Percentiles rank a stretch among this genome's conserved stretches.
Evolutionary conservation across 2,113 vertebrate species (phyloP).

Genomic region (Acinonyx jubatus): DNA sequence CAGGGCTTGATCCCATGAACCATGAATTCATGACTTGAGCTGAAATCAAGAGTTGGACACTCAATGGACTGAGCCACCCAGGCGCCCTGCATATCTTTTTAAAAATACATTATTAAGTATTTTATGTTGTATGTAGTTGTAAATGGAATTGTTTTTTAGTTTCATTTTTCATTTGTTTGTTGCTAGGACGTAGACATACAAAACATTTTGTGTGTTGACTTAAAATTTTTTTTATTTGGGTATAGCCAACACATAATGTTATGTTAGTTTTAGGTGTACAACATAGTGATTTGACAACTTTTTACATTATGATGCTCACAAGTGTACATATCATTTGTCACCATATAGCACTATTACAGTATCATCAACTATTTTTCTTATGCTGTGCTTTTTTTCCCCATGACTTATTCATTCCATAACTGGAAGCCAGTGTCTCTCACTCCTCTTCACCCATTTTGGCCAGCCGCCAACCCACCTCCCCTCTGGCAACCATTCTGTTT

Average conservation of each 20-base stretch:
- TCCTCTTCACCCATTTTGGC: not conserved
- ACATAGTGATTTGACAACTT: not conserved
- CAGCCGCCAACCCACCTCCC: not conserved
- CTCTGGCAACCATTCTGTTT: not conserved
- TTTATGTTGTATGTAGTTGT: not conserved
- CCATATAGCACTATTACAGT: not conserved
- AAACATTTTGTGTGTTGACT: slow-evolving; percentile 31
- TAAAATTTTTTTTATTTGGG: not conserved
- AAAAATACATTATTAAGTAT: not conserved
- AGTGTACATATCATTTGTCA: not conserved
- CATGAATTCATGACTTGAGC: no score
- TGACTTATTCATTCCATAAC: not conserved
- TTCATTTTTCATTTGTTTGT: not conserved
- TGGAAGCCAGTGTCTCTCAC: not conserved
- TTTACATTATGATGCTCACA: not conserved
- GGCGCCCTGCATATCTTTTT: not conserved
- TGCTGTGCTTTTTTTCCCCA: not conserved
- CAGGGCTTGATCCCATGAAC: no score
- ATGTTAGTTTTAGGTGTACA: not conserved
- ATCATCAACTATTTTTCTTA: not conserved
- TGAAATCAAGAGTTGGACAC: no score
- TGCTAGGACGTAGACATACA: not conserved
- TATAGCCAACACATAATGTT: not conserved
- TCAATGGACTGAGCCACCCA: no score
- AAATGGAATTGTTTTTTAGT: slow-evolving; percentile 29